Base-by-base conservation (phyloP, 2,797 vertebrate genomes). In the Channallabes apus region DNA sequence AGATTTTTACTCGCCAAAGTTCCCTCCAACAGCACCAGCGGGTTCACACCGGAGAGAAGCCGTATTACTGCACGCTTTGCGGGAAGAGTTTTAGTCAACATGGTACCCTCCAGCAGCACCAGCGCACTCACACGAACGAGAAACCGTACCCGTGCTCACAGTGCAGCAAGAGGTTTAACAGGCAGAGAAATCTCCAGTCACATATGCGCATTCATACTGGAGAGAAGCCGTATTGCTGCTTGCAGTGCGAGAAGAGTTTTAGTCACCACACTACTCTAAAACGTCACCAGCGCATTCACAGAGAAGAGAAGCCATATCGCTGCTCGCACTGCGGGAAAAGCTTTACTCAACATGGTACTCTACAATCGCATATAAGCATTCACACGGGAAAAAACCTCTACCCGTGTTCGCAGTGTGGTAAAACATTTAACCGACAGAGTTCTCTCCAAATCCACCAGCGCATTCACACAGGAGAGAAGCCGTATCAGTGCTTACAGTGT, bases 81-180 rank as follows among this genome's bases (percentile, higher is more conserved):
- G 61, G 61, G 14, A 80, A 51, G 17, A 51, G 78, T 65, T 80
- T 64, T 22, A 80, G 59, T 65, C 59, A 80, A 1, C 59, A 80
- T 4, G 62, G 61, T 18, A 80, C 59, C 2, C 78, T 80, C 15
- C 59, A 41, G 9, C 94, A 92, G 41, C 78, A 80, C 78, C 78
- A 80, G 78, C 62, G 12, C 61, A 67, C 29, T 65, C 79, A 65
- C 79, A 67, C 61, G 2, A 41, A 54, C 3, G 79, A 80, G 79
- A 80, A 67, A 14, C 79, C 79, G 8, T 80, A 65, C 29, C 79
- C 67, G 35, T 95, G 94, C 88, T 91, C 62, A 2, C 22, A 65
- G 15, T 80, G 78, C 17, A 24, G 17, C 24, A 80, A 46, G 61
- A 65, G 51, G 5, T 80, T 80, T 32, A 46, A 46, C 79, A 32